Evolutionary conservation across 2,888 invertebrate species (phyloP).

Genomic region (Ichneumoninae sp.): DNA sequence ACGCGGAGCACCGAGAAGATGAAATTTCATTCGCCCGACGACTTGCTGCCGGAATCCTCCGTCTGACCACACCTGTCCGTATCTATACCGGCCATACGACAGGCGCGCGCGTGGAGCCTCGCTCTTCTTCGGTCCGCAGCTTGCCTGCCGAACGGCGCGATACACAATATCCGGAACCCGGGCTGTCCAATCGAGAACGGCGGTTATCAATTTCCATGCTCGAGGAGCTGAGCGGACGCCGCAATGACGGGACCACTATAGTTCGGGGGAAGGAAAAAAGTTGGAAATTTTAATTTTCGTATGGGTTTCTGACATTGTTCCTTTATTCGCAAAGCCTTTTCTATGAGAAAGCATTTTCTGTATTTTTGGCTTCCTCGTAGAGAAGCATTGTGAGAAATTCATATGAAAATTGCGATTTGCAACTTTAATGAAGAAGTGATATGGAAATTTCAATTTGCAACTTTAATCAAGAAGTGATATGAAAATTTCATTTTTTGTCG

Average conservation of each 20-base stretch:
- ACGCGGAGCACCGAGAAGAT: conserved; percentile 35
- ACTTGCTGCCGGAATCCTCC: neutral
- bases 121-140: neutral
- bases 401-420: too few relatives aligned
- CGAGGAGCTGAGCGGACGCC: neutral
- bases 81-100: conserved; percentile 48
- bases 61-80: conserved; percentile 57
- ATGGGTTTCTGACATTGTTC: too few relatives aligned
- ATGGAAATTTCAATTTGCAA: too few relatives aligned
- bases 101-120: conserved; percentile 26
- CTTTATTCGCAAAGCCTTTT: too few relatives aligned
- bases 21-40: conserved; percentile 54
- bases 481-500: too few relatives aligned
- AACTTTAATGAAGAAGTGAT: too few relatives aligned
- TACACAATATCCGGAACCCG: neutral
- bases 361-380: too few relatives aligned
- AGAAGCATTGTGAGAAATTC: too few relatives aligned
- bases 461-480: too few relatives aligned
- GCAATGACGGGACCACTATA: neutral
- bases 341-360: too few relatives aligned
- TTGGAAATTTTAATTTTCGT: too few relatives aligned
- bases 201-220: conserved; percentile 4
- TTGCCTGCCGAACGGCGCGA: conserved; percentile 18
- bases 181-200: neutral
- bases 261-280: neutral